Base-by-base conservation (phyloP, 2,113 vertebrate species). In the Sminthopsis crassicaudata region DNA sequence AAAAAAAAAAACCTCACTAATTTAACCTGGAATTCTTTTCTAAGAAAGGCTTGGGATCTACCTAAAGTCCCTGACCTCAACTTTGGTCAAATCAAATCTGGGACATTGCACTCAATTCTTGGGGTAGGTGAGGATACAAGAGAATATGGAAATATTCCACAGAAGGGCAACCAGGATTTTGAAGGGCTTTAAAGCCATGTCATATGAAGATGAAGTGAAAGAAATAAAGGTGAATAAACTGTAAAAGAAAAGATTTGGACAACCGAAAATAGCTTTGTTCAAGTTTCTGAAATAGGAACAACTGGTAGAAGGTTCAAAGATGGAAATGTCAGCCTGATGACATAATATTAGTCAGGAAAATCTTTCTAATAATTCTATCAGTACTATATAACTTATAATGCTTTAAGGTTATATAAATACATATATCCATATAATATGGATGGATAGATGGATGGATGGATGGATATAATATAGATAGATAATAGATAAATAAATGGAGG, bases 1-100 rank as follows among this genome's bases (percentile, higher is more conserved):
- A 95, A 94, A 92, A 16, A 36, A 0, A 0, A 2, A 25, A 42
- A n/a, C n/a, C 27, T 94, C 94, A 92, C 27, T 91, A 91, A 94
- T 89, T 54, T 88, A 48, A 51, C 8, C 6, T 27, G 30, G 57
- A 90, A 90, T 23, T 54, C 90, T 14, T 94, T 76, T 53, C 57
- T 76, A 52, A 90, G 8, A 50, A 90, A 50, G 89, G 36, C 2
- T 27, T 90, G 46, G 23, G 46, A 90, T 90, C 11, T 46, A 27
- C 23, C 89, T 50, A 24, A 24, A 90, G 24, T 24, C 36, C 89
- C 89, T 48, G 26, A 46, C 89, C 46, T 90, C 46, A 24, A 3
- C 46, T 10, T 6, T 30, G 14, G 60, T n/a, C 30, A 76, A 5
- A 76, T 36, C 60, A 19, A 12, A n/a, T 30, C 30, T 76, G 60